Evolutionary conservation across 2,888 invertebrate species (phyloP), one percentile per base, ranked within the genome.

Genomic region (Mimumesa dahlbomi): DNA sequence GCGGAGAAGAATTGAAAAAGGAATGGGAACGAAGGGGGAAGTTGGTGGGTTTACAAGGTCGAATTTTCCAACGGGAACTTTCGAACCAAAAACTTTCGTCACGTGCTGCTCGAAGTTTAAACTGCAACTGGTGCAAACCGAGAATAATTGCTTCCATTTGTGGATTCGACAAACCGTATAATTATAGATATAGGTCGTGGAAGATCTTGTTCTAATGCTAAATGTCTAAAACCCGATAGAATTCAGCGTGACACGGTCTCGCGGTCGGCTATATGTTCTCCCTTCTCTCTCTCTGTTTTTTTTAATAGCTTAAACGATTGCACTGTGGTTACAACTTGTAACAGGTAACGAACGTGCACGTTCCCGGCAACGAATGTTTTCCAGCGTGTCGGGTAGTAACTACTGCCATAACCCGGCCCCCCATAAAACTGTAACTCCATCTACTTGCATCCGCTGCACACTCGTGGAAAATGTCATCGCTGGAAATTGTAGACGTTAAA

Each of bases 131-230:
- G 72, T 73, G 77, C 68, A 58, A 52, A 65, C 14, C 59, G n/a
- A 61, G 77, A 72, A 79, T 80, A 79, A 74, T 79, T 77, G 77
- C 63, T 77, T 77, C 65, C 48, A 64, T 53, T 61, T 49, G 58
- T 42, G 9, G 46, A 40, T 21, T 31, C 59, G 56, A 46, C 40
- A 38, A 48, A 14, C 38, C 59, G 73, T 59, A 61, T 70, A 67
- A 69, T 64, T 65, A 52, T 43, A 31, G 79, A 75, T 73, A 64
- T 52, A 68, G 62, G 50, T 34, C 46, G 70, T n/a, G 45, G 36
- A 54, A 42, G 45, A 54, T 61, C 13, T 21, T 34, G 25, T 42
- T 45, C 22, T 16, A 54, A 54, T 36, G 34, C 18, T 9, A 21
- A n/a, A n/a, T n/a, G 13, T 22, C 45, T 11, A 14, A 45, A 45